Conservation (phyloP, 2,888 invertebrate species). For the Pseudococcus jackbeardsleyi region DNA sequence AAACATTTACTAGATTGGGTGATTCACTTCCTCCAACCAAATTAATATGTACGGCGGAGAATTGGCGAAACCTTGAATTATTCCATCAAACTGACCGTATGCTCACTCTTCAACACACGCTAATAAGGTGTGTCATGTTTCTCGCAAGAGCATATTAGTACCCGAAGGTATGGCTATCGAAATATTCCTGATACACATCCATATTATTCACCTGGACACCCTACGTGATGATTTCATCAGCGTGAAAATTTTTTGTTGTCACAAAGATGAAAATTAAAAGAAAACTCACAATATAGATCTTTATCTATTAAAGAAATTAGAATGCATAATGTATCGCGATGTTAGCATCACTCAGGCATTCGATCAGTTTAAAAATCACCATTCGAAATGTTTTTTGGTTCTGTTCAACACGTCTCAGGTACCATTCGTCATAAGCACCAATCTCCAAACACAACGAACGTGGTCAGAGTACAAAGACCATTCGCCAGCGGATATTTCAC, state of each 20-base stretch:
- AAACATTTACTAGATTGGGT: slow-evolving; percentile 10
- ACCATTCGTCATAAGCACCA: neutral
- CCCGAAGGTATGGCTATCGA: neutral
- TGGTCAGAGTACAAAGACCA: neutral
- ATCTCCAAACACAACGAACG: neutral
- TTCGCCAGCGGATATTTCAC: neutral
- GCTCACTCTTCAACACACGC: neutral
- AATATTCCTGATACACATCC: neutral
- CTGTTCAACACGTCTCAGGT: neutral
- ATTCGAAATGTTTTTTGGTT: neutral
- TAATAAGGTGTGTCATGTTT: slow-evolving; percentile 27
- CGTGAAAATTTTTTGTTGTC: neutral
- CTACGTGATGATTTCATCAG: neutral
- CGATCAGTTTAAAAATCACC: neutral
- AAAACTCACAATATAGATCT: slow-evolving; percentile 4
- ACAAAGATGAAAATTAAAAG: neutral
- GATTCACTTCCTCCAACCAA: slow-evolving; percentile 30
- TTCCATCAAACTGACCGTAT: slow-evolving; percentile 28
- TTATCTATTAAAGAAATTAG: neutral
- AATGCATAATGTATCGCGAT: slow-evolving; percentile 21
- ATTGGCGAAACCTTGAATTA: slow-evolving; percentile 41
- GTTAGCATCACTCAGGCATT: neutral
- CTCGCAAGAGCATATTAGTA: neutral
- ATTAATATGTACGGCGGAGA: slow-evolving; percentile 29
- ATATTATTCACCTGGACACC: neutral